Percentiles rank a stretch among this genome's conserved stretches.
Conservation (phyloP, 2,888 invertebrate genomes). For the Mactromeris polynyma region DNA sequence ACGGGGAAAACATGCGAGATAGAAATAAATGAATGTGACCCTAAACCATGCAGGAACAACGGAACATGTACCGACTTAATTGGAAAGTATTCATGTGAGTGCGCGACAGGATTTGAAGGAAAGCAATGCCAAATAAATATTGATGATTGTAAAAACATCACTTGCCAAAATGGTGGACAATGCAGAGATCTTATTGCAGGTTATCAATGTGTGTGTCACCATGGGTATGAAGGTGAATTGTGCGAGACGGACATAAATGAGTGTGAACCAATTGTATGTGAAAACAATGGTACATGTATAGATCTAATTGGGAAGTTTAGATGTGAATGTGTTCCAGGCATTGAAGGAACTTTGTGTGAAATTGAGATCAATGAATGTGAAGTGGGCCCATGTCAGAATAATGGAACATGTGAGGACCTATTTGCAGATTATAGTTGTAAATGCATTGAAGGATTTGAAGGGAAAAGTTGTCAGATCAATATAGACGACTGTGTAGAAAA, state of each 20-base stretch:
- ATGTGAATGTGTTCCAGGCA: conserved; percentile 24
- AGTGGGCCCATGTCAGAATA: conserved; percentile 66
- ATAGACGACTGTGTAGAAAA: conserved; percentile 57
- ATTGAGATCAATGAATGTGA: conserved; percentile 66
- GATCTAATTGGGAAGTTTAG: not conserved
- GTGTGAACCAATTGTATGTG: conserved; percentile 31
- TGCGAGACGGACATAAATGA: conserved; percentile 12
- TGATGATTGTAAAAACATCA: conserved; percentile 44
- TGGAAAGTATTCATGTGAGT: conserved; percentile 19
- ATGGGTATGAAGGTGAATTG: conserved; percentile 11
- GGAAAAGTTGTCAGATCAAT: conserved; percentile 65
- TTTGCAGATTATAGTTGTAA: conserved; percentile 65
- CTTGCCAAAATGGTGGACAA: conserved; percentile 42
- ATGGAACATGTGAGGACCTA: conserved; percentile 66
- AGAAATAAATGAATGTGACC: not conserved
- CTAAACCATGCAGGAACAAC: not conserved
- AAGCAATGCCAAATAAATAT: conserved; percentile 67
- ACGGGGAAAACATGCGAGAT: conserved; percentile 23
- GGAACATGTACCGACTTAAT: conserved; percentile 25
- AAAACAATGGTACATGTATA: conserved; percentile 21
- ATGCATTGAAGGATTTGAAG: conserved; percentile 68
- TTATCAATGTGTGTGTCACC: conserved; percentile 30
- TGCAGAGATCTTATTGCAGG: conserved; percentile 8
- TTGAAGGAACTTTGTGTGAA: conserved; percentile 52
- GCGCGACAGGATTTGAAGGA: conserved; percentile 21